Percentiles rank a stretch among this genome's conserved stretches.
Evolutionary conservation across 2,888 invertebrate species (phyloP).

Genomic region (Eustalomyia histrio): DNA sequence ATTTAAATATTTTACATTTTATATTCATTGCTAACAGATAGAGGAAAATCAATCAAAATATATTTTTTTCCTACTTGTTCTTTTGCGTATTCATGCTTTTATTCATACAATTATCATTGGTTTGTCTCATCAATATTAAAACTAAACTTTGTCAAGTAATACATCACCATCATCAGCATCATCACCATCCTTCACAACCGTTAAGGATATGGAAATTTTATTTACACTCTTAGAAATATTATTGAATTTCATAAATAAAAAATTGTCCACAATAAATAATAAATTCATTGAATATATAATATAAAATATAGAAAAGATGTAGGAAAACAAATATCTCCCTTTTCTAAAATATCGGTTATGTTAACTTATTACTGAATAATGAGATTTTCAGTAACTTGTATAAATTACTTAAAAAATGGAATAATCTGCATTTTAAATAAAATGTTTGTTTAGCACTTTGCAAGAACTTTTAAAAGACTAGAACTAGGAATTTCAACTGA

Average conservation of each 20-base stretch:
- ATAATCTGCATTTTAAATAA: too few relatives aligned
- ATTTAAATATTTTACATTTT: conserved; percentile 24
- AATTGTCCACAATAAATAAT: neutral
- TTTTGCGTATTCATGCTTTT: conserved; percentile 29
- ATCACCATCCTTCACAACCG: neutral
- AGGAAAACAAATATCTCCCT: too few relatives aligned
- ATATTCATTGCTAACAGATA: conserved; percentile 33
- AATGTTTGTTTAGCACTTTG: too few relatives aligned
- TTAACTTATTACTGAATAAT: too few relatives aligned
- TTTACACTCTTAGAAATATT: conserved; percentile 5
- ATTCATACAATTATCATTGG: conserved; percentile 56
- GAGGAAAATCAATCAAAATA: conserved; percentile 51
- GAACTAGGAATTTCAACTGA: too few relatives aligned
- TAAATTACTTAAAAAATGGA: too few relatives aligned
- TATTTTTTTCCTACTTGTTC: neutral
- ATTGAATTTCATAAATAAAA: neutral
- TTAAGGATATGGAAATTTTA: conserved; percentile 42
- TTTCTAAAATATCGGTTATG: too few relatives aligned
- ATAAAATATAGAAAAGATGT: too few relatives aligned
- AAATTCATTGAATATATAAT: too few relatives aligned
- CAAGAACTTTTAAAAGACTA: too few relatives aligned
- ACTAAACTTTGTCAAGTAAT: conserved; percentile 36
- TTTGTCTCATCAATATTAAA: conserved; percentile 44
- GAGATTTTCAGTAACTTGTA: too few relatives aligned
- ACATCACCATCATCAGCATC: neutral